Conservation (phyloP, 2,888 invertebrate species). For the Listrodromus nycthemerus region DNA sequence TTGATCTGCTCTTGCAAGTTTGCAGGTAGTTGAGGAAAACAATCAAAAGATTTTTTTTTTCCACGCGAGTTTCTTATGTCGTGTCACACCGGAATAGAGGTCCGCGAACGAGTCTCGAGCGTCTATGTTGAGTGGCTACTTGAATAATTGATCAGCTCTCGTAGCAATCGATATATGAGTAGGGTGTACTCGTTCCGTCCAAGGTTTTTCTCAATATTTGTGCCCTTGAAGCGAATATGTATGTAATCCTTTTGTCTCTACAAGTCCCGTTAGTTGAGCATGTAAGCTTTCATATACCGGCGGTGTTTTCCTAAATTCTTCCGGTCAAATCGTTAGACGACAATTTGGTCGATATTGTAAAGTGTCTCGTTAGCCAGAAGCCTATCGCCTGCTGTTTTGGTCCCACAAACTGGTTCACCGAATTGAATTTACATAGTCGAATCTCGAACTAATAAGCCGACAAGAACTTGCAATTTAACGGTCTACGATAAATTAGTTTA, state of each 20-base stretch:
- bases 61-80: not conserved
- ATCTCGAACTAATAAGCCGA: conserved; percentile 19
- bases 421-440: conserved; percentile 29
- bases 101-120: conserved; percentile 23
- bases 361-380: conserved; percentile 35
- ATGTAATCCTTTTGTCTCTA: conserved; percentile 26
- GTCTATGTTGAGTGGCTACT: conserved; percentile 72
- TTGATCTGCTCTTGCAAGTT: not conserved
- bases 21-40: not conserved
- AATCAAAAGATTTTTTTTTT: not conserved
- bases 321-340: conserved; percentile 4
- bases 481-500: conserved; percentile 10
- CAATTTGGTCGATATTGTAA: conserved; percentile 28
- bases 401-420: conserved; percentile 51
- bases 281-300: not conserved
- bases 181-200: conserved; percentile 55
- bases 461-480: conserved; percentile 7
- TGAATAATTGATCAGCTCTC: conserved; percentile 79
- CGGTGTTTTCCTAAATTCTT: not conserved
- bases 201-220: conserved; percentile 59
- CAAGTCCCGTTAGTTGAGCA: conserved; percentile 6
- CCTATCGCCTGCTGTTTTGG: conserved; percentile 45
- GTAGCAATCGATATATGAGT: conserved; percentile 76
- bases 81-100: conserved; percentile 7
- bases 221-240: conserved; percentile 41